These are phyloP conservation scores for Oscheius sp. DNA, from an alignment of 2,888 invertebrate genomes.

Conservation along the genomic window DNA sequence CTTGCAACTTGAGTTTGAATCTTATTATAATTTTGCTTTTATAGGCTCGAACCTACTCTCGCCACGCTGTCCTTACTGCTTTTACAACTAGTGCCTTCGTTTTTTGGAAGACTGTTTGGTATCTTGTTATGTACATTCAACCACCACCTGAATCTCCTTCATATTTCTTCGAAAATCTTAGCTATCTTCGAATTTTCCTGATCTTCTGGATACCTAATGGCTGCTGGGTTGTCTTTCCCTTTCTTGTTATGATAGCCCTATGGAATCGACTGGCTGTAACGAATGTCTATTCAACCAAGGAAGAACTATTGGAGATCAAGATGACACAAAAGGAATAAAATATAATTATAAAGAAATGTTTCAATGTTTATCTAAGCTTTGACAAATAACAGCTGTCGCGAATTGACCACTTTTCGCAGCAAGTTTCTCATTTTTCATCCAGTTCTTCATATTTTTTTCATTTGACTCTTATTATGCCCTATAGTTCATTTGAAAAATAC, in stretches of 20 bases:
- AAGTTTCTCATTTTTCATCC: too few relatives aligned
- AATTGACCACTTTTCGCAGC: too few relatives aligned
- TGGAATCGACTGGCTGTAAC: constrained; percentile 59
- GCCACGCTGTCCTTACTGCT: constrained; percentile 59
- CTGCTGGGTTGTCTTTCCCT: constrained; percentile 58
- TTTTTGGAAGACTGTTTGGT: constrained; percentile 68
- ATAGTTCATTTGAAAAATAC: too few relatives aligned
- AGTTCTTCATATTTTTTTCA: too few relatives aligned
- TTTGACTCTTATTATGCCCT: too few relatives aligned
- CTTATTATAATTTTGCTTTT: background rate
- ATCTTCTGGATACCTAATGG: constrained; percentile 52
- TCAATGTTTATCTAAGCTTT: too few relatives aligned
- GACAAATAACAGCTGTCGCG: too few relatives aligned
- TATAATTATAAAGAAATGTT: too few relatives aligned
- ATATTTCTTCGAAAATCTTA: constrained; percentile 37
- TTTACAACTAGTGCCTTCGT: constrained; percentile 62
- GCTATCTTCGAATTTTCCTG: constrained; percentile 37
- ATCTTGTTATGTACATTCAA: constrained; percentile 56
- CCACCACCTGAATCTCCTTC: constrained; percentile 51
- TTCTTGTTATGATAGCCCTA: constrained; percentile 52
- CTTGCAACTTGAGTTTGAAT: too few relatives aligned
- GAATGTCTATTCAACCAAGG: too few relatives aligned
- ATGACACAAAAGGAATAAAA: too few relatives aligned
- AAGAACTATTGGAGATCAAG: too few relatives aligned
- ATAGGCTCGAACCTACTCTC: constrained; percentile 54